phyloP scores from a whole-genome alignment of 2,797 vertebrate species.

The Thripadectes ignobilis region DNA sequence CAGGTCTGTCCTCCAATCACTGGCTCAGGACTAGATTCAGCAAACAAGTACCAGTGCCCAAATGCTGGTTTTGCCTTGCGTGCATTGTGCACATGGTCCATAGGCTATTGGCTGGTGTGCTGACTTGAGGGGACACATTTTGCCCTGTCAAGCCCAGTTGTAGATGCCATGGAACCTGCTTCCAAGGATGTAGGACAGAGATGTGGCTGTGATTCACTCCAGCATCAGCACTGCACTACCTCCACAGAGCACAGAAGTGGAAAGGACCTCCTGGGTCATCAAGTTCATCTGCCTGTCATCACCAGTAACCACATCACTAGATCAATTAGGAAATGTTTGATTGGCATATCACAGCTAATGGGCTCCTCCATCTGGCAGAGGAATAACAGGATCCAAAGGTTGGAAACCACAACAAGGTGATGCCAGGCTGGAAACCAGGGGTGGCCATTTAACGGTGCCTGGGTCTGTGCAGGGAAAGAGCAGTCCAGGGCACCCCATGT shows the following conservation, averaged over 20 bases:
- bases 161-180: neutral
- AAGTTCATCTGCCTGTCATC: constrained; percentile 14
- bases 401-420: neutral
- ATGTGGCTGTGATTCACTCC: neutral
- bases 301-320: constrained; percentile 51
- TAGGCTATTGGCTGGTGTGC: neutral
- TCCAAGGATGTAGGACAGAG: neutral
- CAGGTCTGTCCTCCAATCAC: neutral
- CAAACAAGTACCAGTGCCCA: neutral
- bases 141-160: neutral
- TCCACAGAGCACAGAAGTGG: neutral
- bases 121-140: neutral
- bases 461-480: neutral
- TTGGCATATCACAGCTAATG: constrained; percentile 38
- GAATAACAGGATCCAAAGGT: constrained; percentile 1
- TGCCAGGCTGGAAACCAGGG: neutral
- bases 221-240: neutral
- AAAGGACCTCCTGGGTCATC: constrained; percentile 37
- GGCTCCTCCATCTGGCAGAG: neutral
- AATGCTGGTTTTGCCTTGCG: neutral
- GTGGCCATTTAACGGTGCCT: neutral
- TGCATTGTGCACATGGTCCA: neutral
- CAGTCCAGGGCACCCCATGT: accelerated
- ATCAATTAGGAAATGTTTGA: constrained; percentile 45
- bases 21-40: neutral